Evolutionary conservation across 2,888 invertebrate species (phyloP).

Genomic region (Nesidiocoris tenuis): DNA sequence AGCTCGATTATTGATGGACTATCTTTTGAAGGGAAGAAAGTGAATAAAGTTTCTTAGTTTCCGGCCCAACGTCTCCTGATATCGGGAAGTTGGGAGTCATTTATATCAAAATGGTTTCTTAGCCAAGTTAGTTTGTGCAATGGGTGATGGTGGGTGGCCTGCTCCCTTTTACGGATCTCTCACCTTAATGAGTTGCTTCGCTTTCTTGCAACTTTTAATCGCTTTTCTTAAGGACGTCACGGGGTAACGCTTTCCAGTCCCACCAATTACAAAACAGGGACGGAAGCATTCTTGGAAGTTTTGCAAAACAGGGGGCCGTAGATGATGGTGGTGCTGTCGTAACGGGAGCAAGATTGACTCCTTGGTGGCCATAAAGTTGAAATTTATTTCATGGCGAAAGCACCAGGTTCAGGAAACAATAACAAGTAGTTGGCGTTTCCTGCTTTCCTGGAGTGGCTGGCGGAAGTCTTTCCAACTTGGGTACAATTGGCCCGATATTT

Average conservation of each 20-base stretch:
- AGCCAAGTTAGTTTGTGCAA: slow-evolving; percentile 33
- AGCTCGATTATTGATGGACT: slow-evolving; percentile 40
- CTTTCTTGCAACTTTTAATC: slow-evolving; percentile 41
- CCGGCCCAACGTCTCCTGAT: slow-evolving; percentile 23
- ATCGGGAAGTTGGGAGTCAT: slow-evolving; percentile 40
- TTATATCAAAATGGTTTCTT: slow-evolving; percentile 43
- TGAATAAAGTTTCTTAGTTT: slow-evolving; percentile 35
- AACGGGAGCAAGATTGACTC: not conserved
- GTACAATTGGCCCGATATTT: too few species aligned
- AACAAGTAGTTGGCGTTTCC: not conserved
- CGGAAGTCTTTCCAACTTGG: too few species aligned
- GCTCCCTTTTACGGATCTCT: slow-evolving; percentile 36
- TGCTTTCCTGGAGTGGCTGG: not conserved
- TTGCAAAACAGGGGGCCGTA: slow-evolving; percentile 14
- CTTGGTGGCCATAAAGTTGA: not conserved
- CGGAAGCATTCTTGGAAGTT: slow-evolving; percentile 39
- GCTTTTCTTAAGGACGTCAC: slow-evolving; percentile 43
- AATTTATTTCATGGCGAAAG: not conserved
- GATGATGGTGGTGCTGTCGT: too few species aligned
- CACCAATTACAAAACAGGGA: slow-evolving; percentile 36
- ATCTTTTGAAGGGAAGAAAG: slow-evolving; percentile 24
- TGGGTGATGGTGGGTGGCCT: not conserved
- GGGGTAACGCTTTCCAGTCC: slow-evolving; percentile 27
- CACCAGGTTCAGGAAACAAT: not conserved
- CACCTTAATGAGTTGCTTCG: slow-evolving; percentile 44